phyloP scores from a whole-genome alignment of 2,888 invertebrate genomes.

The Drosophila kokeensis region DNA sequence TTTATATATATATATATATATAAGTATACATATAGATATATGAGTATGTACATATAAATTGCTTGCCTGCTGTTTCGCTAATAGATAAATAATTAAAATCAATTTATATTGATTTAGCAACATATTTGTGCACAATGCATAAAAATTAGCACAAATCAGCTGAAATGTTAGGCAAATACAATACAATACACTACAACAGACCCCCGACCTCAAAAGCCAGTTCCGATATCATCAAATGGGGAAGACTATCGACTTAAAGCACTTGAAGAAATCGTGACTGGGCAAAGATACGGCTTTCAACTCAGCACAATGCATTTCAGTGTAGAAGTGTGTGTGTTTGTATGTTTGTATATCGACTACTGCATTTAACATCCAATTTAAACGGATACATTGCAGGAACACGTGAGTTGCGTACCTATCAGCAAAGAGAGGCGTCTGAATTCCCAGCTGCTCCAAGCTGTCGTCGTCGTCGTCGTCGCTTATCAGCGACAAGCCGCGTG shows the following conservation, averaged over 20 bases:
- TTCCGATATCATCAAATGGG: conserved; percentile 4
- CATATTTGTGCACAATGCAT: conserved; percentile 55
- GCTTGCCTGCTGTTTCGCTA: conserved; percentile 66
- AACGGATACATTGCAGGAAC: conserved; percentile 62
- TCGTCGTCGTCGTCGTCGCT: conserved; percentile 15
- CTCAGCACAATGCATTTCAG: not conserved
- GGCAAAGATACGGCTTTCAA: conserved; percentile 15
- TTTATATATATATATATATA: not conserved
- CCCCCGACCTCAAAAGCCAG: conserved; percentile 30
- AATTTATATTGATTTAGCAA: conserved; percentile 81
- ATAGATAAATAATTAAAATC: conserved; percentile 81
- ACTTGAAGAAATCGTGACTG: conserved; percentile 53
- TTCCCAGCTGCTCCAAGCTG: conserved; percentile 28
- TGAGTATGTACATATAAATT: conserved; percentile 18
- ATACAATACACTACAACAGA: conserved; percentile 1
- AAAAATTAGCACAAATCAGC: conserved; percentile 76
- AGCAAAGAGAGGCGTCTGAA: conserved; percentile 47
- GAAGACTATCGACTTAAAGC: conserved; percentile 4
- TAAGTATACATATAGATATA: not conserved
- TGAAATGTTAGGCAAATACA: conserved; percentile 71
- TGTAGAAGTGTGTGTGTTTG: not conserved
- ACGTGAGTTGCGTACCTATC: conserved; percentile 62
- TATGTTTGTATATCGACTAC: not conserved
- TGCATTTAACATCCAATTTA: conserved; percentile 16
- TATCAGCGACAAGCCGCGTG: conserved; percentile 71